Evolutionary conservation across 2,113 vertebrate species (phyloP).

Genomic region (Dromaius novaehollandiae): DNA sequence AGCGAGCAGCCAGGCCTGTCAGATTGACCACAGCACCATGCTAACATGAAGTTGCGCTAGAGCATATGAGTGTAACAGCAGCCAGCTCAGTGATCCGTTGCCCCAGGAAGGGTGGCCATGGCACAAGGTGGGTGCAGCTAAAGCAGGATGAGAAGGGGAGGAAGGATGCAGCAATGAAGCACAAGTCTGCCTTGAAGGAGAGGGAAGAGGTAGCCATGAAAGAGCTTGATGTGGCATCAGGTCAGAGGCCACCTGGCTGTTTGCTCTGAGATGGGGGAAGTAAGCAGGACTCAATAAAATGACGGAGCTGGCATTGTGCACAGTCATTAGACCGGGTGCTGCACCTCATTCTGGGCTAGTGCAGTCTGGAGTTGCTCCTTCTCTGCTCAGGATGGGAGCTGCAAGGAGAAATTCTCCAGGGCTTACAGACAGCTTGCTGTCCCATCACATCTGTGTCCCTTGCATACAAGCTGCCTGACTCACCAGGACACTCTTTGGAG

Average conservation of each 20-base stretch:
- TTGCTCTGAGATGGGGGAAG: not conserved
- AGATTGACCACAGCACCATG: not conserved
- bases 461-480: not conserved
- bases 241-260: not conserved
- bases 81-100: not conserved
- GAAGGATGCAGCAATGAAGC: not conserved
- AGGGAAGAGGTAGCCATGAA: not conserved
- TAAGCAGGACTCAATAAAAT: not conserved
- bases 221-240: not conserved
- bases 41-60: not conserved
- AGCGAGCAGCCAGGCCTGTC: not conserved
- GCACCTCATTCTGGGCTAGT: fast-evolving
- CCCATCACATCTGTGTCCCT: not conserved
- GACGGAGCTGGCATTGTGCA: not conserved
- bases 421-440: not conserved
- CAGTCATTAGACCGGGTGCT: not conserved
- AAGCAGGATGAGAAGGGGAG: not conserved
- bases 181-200: not conserved
- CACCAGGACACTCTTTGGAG: not conserved
- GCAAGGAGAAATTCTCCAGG: not conserved
- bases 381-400: not conserved
- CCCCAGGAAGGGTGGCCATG: not conserved
- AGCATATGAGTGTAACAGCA: not conserved
- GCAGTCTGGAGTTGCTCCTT: not conserved
- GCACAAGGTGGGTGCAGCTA: not conserved